Evolutionary conservation across 2,797 vertebrate species (phyloP), one percentile per base, ranked within the genome.

Genomic region (Catostomus latipinnis): DNA sequence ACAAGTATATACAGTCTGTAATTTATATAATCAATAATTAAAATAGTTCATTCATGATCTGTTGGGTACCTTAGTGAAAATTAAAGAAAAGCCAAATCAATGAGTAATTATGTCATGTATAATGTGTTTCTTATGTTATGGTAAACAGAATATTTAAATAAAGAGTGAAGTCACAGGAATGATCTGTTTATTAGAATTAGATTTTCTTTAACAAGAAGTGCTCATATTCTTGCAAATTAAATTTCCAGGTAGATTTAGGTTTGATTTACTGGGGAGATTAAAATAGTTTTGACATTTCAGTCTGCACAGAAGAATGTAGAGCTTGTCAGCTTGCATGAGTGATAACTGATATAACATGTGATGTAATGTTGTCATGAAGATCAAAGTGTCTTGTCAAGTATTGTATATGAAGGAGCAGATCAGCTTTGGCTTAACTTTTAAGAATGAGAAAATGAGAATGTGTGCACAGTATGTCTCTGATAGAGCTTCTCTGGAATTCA

Each of bases 401-500:
- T 34, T 34, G 34, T 34, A 4, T 34, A 34, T 34, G 66, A 61
- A 63, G 72, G 72, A 81, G 58, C 62, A 63, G 65, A 81, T 71
- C 63, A 76, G 43, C 58, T 16, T 16, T 62, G 45, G 80, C 73
- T 81, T 71, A 81, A 76, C 69, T 53, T 57, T 54, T 58, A 76
- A 56, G 63, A 62, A 61, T 66, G 16, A 66, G 13, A 72, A 67
- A 71, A 22, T 48, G 34, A 61, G 61, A 53, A 45, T 60, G 76
- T 60, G 78, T 63, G 70, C 74, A 34, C 34, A 34, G 34, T 71
- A 65, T 71, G 62, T 58, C 52, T 76, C 34, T 34, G 34, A 34
- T 65, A 70, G 13, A 58, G 18, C 66, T 71, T 45, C 58, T 74
- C 83, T 86, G 85, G 91, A 88, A 90, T 92, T 88, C 90, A 86